Base-by-base conservation (phyloP, 1,140 invertebrate genomes). In the Sitobion miscanthi region DNA sequence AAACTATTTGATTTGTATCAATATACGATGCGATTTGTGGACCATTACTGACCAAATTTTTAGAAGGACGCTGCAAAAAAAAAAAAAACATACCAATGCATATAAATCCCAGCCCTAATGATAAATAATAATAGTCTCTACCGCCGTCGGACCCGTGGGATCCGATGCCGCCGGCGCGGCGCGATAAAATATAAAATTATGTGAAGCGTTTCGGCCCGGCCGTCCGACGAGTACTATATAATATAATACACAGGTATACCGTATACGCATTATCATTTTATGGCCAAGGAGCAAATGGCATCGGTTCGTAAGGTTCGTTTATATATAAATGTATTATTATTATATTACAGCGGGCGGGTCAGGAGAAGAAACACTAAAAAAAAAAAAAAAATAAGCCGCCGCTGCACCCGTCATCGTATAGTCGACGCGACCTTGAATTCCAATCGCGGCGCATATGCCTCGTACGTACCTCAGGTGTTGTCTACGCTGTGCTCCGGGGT, bases 251-350 rank as follows among this genome's bases (percentile, higher is more conserved):
- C 2, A 38, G 77, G 82, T 11, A 42, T 17, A 83, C 35, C 38
- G 77, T 35, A 83, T 83, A 83, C 35, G 62, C 62, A 77, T 77
- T 77, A 77, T 77, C 62, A 77, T 77, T 77, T 77, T 77, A 77
- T 77, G 30, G 62, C 62, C n/a, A 77, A 77, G 62, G 62, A 77
- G 62, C 62, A 77, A 77, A 77, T 77, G 62, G 62, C 62, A 77
- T 77, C 11, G 30, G 62, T 69, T 69, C 62, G 62, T 69, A 69
- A 69, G 62, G 62, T 77, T 77, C 62, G 62, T 77, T 77, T 77
- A n/a, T 62, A 62, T 14, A 57, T 57, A 57, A 57, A 57, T 69
- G 62, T 42, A 42, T 69, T 69, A 69, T 69, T 69, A 69, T 69
- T 69, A 69, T 69, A 69, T 69, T 69, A n/a, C 14, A 69, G 30